phyloP scores from a whole-genome alignment of 1,140 invertebrate species.

The Drosophila prosaltans region DNA sequence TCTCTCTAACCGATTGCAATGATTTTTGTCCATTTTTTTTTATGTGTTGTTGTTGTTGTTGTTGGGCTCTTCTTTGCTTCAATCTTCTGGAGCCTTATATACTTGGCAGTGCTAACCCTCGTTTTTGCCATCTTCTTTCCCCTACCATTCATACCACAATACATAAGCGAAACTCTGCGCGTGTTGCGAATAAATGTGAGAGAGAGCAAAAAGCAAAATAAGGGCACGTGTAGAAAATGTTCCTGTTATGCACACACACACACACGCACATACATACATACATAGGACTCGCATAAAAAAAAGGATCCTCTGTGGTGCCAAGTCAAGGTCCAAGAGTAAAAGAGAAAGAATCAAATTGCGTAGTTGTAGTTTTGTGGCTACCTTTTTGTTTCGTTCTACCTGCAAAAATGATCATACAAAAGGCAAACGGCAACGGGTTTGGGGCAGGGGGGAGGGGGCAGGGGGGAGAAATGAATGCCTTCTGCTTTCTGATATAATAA shows the following conservation, averaged over 20 bases:
- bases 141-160: conserved; percentile 6
- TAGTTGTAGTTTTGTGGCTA: conserved; percentile 37
- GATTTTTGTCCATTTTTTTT: conserved; percentile 19
- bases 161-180: conserved; percentile 46
- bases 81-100: conserved; percentile 20
- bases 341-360: conserved; percentile 59
- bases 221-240: conserved; percentile 71
- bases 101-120: conserved; percentile 11
- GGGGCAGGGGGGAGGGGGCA: conserved; percentile 15
- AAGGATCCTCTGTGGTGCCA: conserved; percentile 58
- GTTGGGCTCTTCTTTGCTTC: conserved; percentile 33
- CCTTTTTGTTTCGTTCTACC: conserved; percentile 45
- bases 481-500: conserved; percentile 68
- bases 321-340: conserved; percentile 61
- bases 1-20: not conserved
- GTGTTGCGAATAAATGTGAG: conserved; percentile 52
- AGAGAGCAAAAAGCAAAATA: conserved; percentile 54
- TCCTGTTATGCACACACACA: not conserved
- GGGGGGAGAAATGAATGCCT: conserved; percentile 9
- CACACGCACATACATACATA: not conserved
- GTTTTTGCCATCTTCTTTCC: conserved; percentile 14
- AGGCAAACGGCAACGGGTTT: too few species aligned
- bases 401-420: conserved; percentile 23
- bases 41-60: not conserved
- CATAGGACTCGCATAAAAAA: conserved; percentile 43